Evolutionary conservation across 1,140 invertebrate species (phyloP), one percentile per base, ranked within the genome.

Genomic region (Zaprionus capensis): DNA sequence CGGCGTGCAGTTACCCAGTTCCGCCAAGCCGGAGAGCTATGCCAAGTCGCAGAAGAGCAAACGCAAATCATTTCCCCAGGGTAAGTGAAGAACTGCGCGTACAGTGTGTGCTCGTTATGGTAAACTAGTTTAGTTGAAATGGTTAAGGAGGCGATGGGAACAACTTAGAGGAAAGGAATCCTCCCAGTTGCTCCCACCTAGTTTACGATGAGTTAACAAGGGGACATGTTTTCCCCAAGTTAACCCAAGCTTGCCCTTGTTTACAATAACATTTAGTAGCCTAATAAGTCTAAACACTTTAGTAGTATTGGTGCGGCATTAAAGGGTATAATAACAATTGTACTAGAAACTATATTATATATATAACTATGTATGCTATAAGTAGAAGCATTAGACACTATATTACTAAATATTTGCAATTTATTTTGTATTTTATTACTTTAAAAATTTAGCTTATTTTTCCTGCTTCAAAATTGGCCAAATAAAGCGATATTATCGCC

Each of bases 51-150:
- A 51, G 3, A 81, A 90, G 53, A 67, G 56, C 34, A 82, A 81
- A 9, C 77, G 87, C 6, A 86, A 78, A 53, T 92, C 91, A 12
- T 91, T 81, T 81, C 91, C 91, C 22, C 44, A 83, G 66, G 78
- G 91, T 92, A 81, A 92, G 87, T 81, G 34, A 56, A 80, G 26
- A 46, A 51, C 51, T 67, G 6, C 49, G n/a, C 22, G 34, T 26
- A 36, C 22, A 53, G 14, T 36, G 15, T 41, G 15, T 5, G 28
- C 15, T 55, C 20, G 24, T 44, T 20, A 51, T 26, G 41, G 12
- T 58, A 26, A 46, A 58, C 38, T 71, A 64, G 28, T 58, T 58
- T 26, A 36, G 15, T 24, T 28, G 2, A 4, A 46, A 41, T 38
- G 68, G 63, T 73, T n/a, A 12, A 46, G 71, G 71, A 41, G 53